Evolutionary conservation across 2,888 invertebrate genomes (phyloP).

Genomic region (Synanthedon formicaeformis): DNA sequence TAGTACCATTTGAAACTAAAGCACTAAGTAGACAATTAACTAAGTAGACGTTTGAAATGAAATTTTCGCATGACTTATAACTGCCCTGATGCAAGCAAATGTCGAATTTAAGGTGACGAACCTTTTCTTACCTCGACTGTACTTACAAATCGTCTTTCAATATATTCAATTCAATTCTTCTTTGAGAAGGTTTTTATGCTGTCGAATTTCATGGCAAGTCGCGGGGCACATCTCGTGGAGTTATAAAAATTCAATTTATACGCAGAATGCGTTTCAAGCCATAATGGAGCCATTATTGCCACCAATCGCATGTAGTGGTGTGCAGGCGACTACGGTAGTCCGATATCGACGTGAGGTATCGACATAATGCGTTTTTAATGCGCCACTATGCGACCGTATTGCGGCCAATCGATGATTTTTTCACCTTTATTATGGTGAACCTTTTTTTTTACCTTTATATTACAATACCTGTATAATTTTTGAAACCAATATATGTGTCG

Average conservation of each 20-base stretch:
- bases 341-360: background rate
- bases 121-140: too few relatives aligned
- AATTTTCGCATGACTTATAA: too few relatives aligned
- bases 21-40: too few relatives aligned
- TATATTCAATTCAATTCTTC: too few relatives aligned
- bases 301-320: background rate
- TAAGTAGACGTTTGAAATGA: too few relatives aligned
- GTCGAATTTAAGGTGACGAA: too few relatives aligned
- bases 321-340: background rate
- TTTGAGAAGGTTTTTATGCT: too few relatives aligned
- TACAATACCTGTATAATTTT: background rate
- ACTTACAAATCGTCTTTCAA: too few relatives aligned
- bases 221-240: background rate
- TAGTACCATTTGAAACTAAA: too few relatives aligned
- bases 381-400: background rate
- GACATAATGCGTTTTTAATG: constrained; percentile 4
- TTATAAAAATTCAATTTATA: background rate
- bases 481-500: too few relatives aligned
- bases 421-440: too few relatives aligned
- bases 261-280: background rate
- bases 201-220: background rate
- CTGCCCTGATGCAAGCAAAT: too few relatives aligned
- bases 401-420: background rate
- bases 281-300: background rate
- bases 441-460: background rate